phyloP scores from a whole-genome alignment of 2,797 vertebrate species.

The Glyptemys insculpta region DNA sequence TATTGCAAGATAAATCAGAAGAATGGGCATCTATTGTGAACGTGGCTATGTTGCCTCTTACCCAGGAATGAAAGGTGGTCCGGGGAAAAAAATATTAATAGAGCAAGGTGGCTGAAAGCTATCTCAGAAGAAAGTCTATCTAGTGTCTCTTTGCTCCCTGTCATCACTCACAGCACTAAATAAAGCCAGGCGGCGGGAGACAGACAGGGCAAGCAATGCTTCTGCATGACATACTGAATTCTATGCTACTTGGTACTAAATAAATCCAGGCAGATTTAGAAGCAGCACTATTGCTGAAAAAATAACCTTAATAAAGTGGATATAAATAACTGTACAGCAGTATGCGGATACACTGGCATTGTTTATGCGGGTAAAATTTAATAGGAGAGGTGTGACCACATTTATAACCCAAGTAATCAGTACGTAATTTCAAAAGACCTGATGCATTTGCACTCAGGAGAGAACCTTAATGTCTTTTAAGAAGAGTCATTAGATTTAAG shows the following conservation, averaged over 20 bases:
- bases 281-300: neutral
- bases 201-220: neutral
- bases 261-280: slow-evolving; percentile 16
- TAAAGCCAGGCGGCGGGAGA: neutral
- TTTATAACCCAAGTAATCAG: slow-evolving; percentile 28
- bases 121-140: neutral
- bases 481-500: slow-evolving; percentile 67
- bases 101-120: rapidly evolving
- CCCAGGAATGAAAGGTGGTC: rapidly evolving
- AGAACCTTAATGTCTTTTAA: slow-evolving; percentile 41
- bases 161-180: neutral
- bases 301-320: slow-evolving; percentile 34
- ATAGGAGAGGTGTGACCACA: slow-evolving; percentile 51
- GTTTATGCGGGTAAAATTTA: slow-evolving; percentile 59
- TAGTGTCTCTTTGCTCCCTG: neutral
- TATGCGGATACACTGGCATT: neutral
- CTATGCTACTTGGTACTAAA: neutral
- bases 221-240: rapidly evolving
- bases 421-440: neutral
- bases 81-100: rapidly evolving
- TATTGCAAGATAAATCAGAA: rapidly evolving
- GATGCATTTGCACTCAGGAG: slow-evolving; percentile 35
- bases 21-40: rapidly evolving
- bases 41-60: rapidly evolving
- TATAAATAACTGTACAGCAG: slow-evolving; percentile 30